Evolutionary conservation across 1,140 invertebrate species (phyloP).

Genomic region (Drosophila arizonae): DNA sequence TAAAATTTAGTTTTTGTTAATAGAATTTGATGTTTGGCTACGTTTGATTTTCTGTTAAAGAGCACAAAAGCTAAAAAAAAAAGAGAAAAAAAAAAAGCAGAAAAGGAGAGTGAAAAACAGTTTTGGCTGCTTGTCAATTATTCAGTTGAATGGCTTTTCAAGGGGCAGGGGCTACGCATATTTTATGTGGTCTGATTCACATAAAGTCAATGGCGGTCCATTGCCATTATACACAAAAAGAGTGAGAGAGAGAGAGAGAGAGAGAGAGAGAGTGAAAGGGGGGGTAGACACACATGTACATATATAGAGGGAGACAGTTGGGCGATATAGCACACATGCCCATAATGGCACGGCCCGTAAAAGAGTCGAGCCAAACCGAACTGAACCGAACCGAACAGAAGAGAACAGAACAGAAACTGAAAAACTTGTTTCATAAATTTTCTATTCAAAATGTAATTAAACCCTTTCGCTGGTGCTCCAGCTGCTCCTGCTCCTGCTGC

Average conservation of each 20-base stretch:
- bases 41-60: too few relatives aligned
- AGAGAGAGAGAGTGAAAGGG: too few relatives aligned
- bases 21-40: too few relatives aligned
- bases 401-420: constrained; percentile 50
- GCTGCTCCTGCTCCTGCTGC: constrained; percentile 36
- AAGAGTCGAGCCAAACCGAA: constrained; percentile 23
- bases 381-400: constrained; percentile 29
- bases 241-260: background rate
- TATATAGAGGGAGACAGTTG: constrained; percentile 23
- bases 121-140: constrained; percentile 47
- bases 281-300: background rate
- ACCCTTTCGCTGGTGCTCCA: constrained; percentile 57
- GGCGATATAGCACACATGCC: constrained; percentile 61
- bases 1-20: too few relatives aligned
- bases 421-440: constrained; percentile 81
- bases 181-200: constrained; percentile 49
- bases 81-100: background rate
- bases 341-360: constrained; percentile 47
- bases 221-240: constrained; percentile 34
- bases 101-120: constrained; percentile 10
- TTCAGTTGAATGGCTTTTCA: constrained; percentile 37
- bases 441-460: constrained; percentile 81
- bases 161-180: constrained; percentile 17
- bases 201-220: constrained; percentile 34
- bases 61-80: background rate